Base-by-base conservation (phyloP, 2,113 vertebrate species). In the Entelurus aequoreus region DNA sequence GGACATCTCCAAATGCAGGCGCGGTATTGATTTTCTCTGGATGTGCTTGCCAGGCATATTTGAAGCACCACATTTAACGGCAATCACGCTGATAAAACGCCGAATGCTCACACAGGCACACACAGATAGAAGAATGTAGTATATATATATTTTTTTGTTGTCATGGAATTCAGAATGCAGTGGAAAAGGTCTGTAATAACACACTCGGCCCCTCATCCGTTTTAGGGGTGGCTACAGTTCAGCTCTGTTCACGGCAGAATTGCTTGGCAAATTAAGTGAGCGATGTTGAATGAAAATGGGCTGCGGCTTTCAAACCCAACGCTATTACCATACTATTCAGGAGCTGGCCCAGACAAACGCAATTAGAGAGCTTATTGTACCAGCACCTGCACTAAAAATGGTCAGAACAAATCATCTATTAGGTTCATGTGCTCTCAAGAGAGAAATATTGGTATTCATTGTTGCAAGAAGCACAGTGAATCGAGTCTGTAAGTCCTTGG, bases 1-100 rank as follows among this genome's bases (percentile, higher is more conserved):
- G 69, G 74, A 69, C 74, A 71, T 73, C 62, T 65, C 16, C 3
- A 78, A 79, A 60, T 16, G 35, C 71, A 62, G 74, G 62, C 65
- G 66, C 54, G 28, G 68, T 69, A 82, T 85, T 79, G 79, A 85
- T 82, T 84, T 82, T 74, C 70, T 65, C 42, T 59, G 56, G 46
- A 77, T 69, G 64, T 53, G 57, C 72, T 72, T 38, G 56, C 48
- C 1, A 50, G 57, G 69, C 72, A 55, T 62, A 68, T 71, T 55
- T 68, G 55, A 62, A 54, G 35, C 69, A 42, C 62, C 38, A 65
- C 52, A 58, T 69, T 68, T 48, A 8, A 64, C 68, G 65, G n/a
- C 73, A 70, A 80, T 77, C 72, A 63, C 64, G 48, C 48, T 58
- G 68, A 76, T 54, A 50, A 71, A 60, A 80, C 65, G 61, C 48